phyloP scores from a whole-genome alignment of 2,888 invertebrate genomes.

The Pristionchus mayeri region DNA sequence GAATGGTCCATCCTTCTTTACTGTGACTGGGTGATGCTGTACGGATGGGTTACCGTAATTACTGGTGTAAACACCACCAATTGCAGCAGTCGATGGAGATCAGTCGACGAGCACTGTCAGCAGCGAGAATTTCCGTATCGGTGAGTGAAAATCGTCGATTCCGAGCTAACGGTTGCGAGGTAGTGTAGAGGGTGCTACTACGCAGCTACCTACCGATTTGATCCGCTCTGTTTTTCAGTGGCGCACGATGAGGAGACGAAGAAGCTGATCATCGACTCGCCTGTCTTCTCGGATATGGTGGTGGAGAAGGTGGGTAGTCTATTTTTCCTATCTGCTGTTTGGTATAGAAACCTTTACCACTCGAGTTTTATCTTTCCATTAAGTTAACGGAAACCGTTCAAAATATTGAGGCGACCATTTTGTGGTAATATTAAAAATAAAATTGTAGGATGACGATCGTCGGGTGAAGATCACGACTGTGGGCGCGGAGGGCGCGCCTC shows the following conservation, averaged over 20 bases:
- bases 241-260: constrained; percentile 72
- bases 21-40: too few relatives aligned
- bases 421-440: not conserved
- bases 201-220: constrained; percentile 33
- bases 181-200: too few relatives aligned
- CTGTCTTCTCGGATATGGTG: constrained; percentile 57
- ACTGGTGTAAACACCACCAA: too few relatives aligned
- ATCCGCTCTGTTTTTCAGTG: constrained; percentile 59
- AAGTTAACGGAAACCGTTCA: too few relatives aligned
- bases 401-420: too few relatives aligned
- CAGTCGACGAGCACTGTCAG: not conserved
- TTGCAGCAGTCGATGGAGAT: constrained; percentile 1
- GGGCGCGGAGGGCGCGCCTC: constrained; percentile 65
- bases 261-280: constrained; percentile 71
- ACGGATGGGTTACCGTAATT: too few relatives aligned
- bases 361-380: too few relatives aligned
- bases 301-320: constrained; percentile 47
- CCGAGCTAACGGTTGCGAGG: too few relatives aligned
- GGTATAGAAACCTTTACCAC: too few relatives aligned
- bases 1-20: not conserved
- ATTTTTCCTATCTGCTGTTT: too few relatives aligned
- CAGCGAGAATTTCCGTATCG: not conserved
- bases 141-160: not conserved
- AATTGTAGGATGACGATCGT: constrained; percentile 16
- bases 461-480: constrained; percentile 67